Percentiles rank a stretch among this genome's conserved stretches.
Conservation (phyloP, 2,113 vertebrate species). For the Lonchura striata region DNA sequence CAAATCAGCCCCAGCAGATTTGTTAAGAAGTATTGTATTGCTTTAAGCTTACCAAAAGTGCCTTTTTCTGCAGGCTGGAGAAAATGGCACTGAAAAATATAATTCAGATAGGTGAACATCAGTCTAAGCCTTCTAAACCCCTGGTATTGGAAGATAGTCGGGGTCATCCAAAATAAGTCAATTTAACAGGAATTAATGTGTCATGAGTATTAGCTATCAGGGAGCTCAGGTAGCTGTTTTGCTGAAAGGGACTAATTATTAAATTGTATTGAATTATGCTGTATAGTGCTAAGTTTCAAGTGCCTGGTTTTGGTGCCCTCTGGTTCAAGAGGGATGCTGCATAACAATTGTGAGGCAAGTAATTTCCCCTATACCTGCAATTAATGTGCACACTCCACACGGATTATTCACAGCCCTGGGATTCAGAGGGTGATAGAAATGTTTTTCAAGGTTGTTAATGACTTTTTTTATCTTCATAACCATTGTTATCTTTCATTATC, state of each 20-base stretch:
- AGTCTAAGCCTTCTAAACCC: background rate
- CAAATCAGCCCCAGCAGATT: background rate
- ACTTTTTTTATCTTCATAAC: background rate
- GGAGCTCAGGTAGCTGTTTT: background rate
- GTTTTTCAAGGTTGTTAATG: background rate
- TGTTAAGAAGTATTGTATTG: background rate
- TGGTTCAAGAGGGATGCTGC: background rate
- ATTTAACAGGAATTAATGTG: background rate
- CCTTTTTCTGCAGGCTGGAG: background rate
- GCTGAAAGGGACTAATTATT: background rate
- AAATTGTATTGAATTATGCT: background rate
- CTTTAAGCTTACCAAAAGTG: background rate
- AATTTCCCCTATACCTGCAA: background rate
- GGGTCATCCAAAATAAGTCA: background rate
- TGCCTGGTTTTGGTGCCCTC: background rate
- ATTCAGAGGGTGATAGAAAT: background rate
- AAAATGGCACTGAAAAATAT: background rate
- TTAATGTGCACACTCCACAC: background rate
- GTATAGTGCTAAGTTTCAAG: background rate
- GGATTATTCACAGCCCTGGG: background rate
- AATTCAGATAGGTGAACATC: background rate
- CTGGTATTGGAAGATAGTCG: background rate
- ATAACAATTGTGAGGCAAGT: background rate
- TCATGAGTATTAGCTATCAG: background rate
- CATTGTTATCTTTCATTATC: background rate